A percentile compares a stretch with the other conserved stretches of the same genome.
Evolutionary conservation across 53 echinoderm and acorn worm genomes (phyloP).

Genomic region (Astropecten irregularis): DNA sequence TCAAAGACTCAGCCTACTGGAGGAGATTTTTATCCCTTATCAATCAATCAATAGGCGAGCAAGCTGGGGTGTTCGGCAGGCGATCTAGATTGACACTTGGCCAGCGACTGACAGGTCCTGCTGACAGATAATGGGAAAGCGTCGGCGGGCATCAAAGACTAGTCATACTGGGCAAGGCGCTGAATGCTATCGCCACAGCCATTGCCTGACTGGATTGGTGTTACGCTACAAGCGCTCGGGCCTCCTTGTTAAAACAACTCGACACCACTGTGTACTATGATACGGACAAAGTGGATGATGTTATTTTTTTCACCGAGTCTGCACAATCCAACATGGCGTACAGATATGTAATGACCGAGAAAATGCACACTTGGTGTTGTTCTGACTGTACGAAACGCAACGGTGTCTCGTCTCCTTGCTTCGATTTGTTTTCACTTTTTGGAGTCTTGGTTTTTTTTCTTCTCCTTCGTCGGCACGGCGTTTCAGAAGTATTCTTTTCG

Average conservation of each 20-base stretch:
- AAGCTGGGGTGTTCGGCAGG: constrained; percentile 75
- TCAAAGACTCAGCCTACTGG: constrained; percentile 69
- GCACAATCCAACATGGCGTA: constrained; percentile 48
- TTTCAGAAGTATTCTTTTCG: constrained; percentile 54
- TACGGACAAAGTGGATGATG: background rate
- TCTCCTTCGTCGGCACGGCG: too few species aligned
- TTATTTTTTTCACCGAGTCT: background rate
- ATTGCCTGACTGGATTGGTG: background rate
- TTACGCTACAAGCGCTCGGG: constrained; percentile 2
- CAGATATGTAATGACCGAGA: background rate
- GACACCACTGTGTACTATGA: constrained; percentile 8
- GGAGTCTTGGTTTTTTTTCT: too few species aligned
- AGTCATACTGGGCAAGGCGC: constrained; percentile 11
- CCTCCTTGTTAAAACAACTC: constrained; percentile 17
- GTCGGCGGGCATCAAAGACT: constrained; percentile 64
- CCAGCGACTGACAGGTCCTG: constrained; percentile 58
- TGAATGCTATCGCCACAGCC: constrained; percentile 44
- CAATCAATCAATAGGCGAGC: constrained; percentile 88
- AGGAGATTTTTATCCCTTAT: constrained; percentile 85
- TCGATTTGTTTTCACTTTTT: too few species aligned
- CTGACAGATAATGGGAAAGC: constrained; percentile 64
- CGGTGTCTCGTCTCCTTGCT: too few species aligned
- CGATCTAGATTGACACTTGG: constrained; percentile 78
- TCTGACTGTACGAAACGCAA: too few species aligned
- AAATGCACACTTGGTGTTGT: constrained; percentile 15